Evolutionary conservation across 2,888 invertebrate species (phyloP).

Genomic region (Boloria selene): DNA sequence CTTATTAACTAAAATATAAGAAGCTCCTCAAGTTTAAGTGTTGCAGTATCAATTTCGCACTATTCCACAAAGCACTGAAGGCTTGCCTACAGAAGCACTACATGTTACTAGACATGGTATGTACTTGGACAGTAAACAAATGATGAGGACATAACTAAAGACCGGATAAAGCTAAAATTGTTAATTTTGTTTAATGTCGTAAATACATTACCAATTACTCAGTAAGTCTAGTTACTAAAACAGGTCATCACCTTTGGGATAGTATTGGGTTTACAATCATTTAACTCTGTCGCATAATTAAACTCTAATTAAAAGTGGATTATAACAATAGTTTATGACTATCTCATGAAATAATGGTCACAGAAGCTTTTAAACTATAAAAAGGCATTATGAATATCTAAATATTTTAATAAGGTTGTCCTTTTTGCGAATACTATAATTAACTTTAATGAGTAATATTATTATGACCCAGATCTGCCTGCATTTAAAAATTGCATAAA

Average conservation of each 20-base stretch:
- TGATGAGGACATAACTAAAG: background rate
- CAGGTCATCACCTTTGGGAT: constrained; percentile 5
- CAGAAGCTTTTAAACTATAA: background rate
- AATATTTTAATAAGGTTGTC: too few species aligned
- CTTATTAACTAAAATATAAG: too few species aligned
- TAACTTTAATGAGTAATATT: too few species aligned
- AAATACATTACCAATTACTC: background rate
- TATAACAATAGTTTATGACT: constrained; percentile 1
- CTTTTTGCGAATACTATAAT: too few species aligned
- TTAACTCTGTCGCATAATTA: constrained; percentile 5
- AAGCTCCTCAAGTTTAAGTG: too few species aligned
- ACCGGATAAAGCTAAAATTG: background rate
- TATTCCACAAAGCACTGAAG: background rate
- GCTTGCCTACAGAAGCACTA: background rate
- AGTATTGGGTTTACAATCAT: background rate
- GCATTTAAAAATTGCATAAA: too few species aligned
- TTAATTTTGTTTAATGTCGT: background rate
- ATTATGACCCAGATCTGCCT: too few species aligned
- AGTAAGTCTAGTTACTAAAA: background rate
- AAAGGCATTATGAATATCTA: background rate
- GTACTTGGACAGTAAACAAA: background rate
- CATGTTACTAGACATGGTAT: background rate
- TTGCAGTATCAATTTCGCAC: too few species aligned
- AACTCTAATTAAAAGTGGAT: background rate
- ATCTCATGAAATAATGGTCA: constrained; percentile 1